Evolutionary conservation across 2,888 invertebrate species (phyloP), one percentile per base, ranked within the genome.

Genomic region (Chrysotoxum bicinctum): DNA sequence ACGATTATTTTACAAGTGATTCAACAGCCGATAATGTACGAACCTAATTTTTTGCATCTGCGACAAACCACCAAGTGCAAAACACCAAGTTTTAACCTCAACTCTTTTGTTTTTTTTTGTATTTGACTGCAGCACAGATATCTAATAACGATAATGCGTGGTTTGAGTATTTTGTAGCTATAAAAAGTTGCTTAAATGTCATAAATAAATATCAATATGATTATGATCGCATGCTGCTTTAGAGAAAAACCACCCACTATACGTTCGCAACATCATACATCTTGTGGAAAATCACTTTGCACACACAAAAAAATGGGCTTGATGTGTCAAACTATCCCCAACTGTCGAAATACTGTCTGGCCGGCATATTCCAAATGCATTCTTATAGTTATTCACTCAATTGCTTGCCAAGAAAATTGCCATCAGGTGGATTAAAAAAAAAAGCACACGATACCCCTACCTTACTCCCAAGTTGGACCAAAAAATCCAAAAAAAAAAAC

Each of bases 361-460:
- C 43, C 72, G 52, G 43, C 72, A 50, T 40, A 43, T 64, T 12
- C 56, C 60, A 52, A 75, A 54, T 85, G 84, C 80, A 79, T 66
- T 84, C 68, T 72, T 50, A 72, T 8, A 23, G 40, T 70, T 45
- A 14, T 52, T 62, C 52, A 56, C 19, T 52, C 26, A 50, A 14
- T 21, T 60, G 1, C 37, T 60, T 14, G 10, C 16, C 12, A 58
- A 50, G 58, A 66, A 69, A 79, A 75, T 84, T 60, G 54, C 80
- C 64, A 77, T 85, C 81, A 76, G 85, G 85, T 85, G 81, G 56
- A 81, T 73, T 37, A 21, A 21, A 45, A 64, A 56, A 50, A 72
- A 74, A 43, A 58, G 10, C 4, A 26, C 32, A 30, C 21, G 3
- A 66, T 14, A 66, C 32, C 48, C 30, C 70, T 60, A 50, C 32